Conservation (phyloP, 2,113 vertebrate species). For the Salminus brasiliensis region DNA sequence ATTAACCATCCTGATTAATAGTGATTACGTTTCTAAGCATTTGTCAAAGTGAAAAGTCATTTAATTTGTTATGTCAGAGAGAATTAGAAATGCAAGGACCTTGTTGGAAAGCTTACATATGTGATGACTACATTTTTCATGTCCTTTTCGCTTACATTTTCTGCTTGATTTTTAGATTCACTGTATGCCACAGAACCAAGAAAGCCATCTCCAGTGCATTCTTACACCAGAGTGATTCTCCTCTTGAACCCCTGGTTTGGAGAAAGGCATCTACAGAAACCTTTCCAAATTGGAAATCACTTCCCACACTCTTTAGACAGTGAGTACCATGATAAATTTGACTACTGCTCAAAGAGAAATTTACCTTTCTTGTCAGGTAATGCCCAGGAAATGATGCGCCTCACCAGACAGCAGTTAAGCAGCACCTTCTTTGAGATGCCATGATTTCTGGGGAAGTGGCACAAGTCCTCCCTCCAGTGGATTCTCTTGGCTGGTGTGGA, state of each 20-base stretch:
- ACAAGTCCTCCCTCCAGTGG: slow-evolving; percentile 74
- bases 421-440: slow-evolving; percentile 80
- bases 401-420: slow-evolving; percentile 83
- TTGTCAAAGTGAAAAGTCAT: no score
- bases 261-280: background rate
- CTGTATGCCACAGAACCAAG: background rate
- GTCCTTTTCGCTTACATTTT: no score
- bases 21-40: no score
- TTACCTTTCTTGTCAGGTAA: slow-evolving; percentile 79
- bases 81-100: no score
- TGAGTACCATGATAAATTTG: background rate
- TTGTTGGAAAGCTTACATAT: background rate
- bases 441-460: slow-evolving; percentile 72
- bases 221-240: background rate
- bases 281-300: background rate
- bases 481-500: slow-evolving; percentile 72
- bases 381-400: slow-evolving; percentile 80
- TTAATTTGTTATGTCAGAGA: no score
- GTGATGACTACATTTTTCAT: background rate
- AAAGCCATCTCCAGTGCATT: background rate
- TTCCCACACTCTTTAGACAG: background rate
- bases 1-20: background rate
- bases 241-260: background rate
- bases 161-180: background rate
- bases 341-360: background rate